Conservation (phyloP, 2,797 vertebrate species). For the Enoplosus armatus region DNA sequence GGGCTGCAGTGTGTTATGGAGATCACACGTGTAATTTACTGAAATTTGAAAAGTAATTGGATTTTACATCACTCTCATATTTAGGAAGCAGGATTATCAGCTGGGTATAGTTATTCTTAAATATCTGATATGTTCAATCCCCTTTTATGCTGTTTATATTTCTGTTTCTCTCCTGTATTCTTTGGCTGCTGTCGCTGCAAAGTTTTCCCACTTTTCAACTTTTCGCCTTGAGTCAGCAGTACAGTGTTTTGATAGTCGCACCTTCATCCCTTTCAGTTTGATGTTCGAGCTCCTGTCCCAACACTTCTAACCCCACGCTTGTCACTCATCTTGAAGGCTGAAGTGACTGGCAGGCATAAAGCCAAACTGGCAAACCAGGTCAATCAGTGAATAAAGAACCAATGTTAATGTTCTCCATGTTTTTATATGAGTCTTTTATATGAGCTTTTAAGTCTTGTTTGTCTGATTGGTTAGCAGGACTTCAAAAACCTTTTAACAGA, state of each 20-base stretch:
- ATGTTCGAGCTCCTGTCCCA: neutral
- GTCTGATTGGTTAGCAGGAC: too few species aligned
- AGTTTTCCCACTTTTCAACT: slow-evolving; percentile 9
- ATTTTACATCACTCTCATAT: neutral
- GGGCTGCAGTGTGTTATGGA: neutral
- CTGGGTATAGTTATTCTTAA: neutral
- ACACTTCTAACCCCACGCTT: neutral
- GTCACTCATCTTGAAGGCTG: slow-evolving; percentile 9
- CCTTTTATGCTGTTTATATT: neutral
- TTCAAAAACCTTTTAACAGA: neutral
- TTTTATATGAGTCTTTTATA: neutral
- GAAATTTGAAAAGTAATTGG: neutral
- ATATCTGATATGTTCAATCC: neutral
- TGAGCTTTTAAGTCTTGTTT: neutral
- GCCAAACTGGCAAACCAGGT: neutral
- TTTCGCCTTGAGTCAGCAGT: slow-evolving; percentile 31
- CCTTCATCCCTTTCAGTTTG: slow-evolving; percentile 16
- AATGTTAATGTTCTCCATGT: neutral
- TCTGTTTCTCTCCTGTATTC: neutral
- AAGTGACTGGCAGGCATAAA: neutral
- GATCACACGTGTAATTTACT: neutral
- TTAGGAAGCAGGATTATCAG: neutral
- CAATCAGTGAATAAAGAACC: neutral
- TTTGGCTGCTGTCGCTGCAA: neutral
- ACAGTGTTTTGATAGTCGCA: neutral